Conservation (phyloP, 2,888 invertebrate genomes). For the Molanna angustata region DNA sequence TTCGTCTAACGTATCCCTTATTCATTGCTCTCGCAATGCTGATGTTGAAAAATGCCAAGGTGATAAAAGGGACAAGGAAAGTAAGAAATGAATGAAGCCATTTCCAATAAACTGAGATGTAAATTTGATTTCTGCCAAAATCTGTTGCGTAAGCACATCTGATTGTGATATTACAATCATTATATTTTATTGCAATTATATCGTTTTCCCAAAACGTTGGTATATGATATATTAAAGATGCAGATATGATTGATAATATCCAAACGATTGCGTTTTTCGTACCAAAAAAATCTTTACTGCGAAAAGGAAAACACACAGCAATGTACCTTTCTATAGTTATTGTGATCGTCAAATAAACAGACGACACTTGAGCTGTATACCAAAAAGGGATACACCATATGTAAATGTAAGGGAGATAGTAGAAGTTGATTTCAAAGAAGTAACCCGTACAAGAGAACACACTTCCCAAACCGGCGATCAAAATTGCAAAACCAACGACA, state of each 20-base stretch:
- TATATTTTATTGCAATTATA: background rate
- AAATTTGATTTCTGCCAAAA: constrained; percentile 1
- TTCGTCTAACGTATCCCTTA: background rate
- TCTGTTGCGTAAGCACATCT: constrained; percentile 6
- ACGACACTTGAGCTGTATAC: constrained; percentile 6
- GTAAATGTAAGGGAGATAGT: constrained; percentile 1
- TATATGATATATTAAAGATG: constrained; percentile 1
- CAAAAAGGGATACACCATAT: background rate
- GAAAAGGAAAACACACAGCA: background rate
- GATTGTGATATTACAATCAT: constrained; percentile 6
- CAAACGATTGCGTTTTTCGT: background rate
- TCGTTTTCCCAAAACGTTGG: constrained; percentile 5
- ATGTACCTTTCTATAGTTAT: constrained; percentile 4
- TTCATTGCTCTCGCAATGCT: constrained; percentile 2
- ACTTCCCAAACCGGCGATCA: background rate
- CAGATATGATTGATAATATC: background rate
- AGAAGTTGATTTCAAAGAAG: constrained; percentile 2
- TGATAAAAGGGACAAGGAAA: background rate
- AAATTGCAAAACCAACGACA: constrained; percentile 3
- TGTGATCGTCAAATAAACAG: constrained; percentile 2
- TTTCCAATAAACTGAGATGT: constrained; percentile 4
- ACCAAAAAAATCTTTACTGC: background rate
- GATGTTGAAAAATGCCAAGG: constrained; percentile 4
- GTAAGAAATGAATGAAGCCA: constrained; percentile 6
- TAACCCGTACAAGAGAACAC: constrained; percentile 3